A percentile compares a stretch with the other conserved stretches of the same genome.
Conservation (phyloP, 2,113 vertebrate genomes). For the Prionailurus viverrinus region DNA sequence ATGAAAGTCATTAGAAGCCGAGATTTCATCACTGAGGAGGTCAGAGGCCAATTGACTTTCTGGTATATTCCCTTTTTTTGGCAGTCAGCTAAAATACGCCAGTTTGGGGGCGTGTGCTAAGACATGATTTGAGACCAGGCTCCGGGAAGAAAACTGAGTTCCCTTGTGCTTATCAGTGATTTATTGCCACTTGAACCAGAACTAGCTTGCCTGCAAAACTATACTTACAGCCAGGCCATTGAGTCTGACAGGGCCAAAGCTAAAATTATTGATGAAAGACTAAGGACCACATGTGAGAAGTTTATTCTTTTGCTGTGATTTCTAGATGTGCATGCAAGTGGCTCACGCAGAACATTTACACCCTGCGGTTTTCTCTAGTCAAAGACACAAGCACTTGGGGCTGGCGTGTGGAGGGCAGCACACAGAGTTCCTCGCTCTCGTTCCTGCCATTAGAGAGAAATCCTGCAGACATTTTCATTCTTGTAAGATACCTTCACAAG, state of each 20-base stretch:
- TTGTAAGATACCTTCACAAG: background rate
- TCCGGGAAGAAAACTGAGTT: slow-evolving; percentile 65
- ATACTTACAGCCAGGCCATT: slow-evolving; percentile 61
- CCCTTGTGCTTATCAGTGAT: slow-evolving; percentile 65
- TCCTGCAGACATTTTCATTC: background rate
- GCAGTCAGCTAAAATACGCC: slow-evolving; percentile 66
- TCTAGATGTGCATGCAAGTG: background rate
- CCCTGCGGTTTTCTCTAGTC: background rate
- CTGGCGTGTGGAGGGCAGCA: no score
- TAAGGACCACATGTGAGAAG: slow-evolving; percentile 52
- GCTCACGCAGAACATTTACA: background rate
- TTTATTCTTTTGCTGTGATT: slow-evolving; percentile 57
- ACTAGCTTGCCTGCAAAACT: slow-evolving; percentile 69
- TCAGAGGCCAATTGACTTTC: slow-evolving; percentile 65
- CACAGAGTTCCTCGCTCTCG: background rate
- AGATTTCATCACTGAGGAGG: slow-evolving; percentile 58
- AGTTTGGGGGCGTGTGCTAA: slow-evolving; percentile 23
- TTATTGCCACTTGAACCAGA: slow-evolving; percentile 65
- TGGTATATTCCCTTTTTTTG: slow-evolving; percentile 57
- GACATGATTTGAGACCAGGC: slow-evolving; percentile 63
- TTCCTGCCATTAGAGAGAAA: background rate
- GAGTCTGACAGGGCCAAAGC: slow-evolving; percentile 71
- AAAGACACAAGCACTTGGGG: background rate
- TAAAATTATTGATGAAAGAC: slow-evolving; percentile 73
- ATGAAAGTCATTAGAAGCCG: slow-evolving; percentile 55